These are phyloP conservation scores for Pseudomugil tenellus DNA, from an alignment of 2,797 vertebrate species.

Conservation along the genomic window DNA sequence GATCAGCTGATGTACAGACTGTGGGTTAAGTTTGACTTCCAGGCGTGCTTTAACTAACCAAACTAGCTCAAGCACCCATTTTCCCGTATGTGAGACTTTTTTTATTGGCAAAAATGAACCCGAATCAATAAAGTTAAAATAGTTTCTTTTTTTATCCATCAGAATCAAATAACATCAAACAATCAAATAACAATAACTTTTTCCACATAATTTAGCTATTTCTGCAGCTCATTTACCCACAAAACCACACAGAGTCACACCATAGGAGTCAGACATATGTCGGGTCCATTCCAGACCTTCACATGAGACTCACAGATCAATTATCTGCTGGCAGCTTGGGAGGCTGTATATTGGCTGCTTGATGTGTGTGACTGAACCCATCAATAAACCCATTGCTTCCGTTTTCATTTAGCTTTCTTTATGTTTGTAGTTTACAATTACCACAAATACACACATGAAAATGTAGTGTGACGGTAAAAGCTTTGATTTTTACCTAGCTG, in stretches of 20 bases:
- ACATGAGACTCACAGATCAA: constrained; percentile 7
- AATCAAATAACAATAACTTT: no score
- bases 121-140: background rate
- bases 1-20: background rate
- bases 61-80: no score
- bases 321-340: constrained; percentile 38
- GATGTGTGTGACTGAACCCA: no score
- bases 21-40: background rate
- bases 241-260: background rate
- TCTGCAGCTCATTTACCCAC: constrained; percentile 23
- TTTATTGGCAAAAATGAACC: no score
- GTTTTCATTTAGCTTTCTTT: constrained; percentile 14
- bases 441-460: background rate
- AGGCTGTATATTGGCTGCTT: constrained; percentile 23
- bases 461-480: background rate
- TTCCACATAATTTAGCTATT: background rate
- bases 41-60: background rate
- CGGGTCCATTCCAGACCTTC: constrained; percentile 8
- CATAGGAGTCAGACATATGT: constrained; percentile 6
- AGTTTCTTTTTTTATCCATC: background rate
- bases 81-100: no score
- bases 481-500: background rate
- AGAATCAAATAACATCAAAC: no score
- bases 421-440: background rate
- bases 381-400: constrained; percentile 38